Conservation (phyloP, 2,888 invertebrate genomes). For the Drosophila hamatofila region DNA sequence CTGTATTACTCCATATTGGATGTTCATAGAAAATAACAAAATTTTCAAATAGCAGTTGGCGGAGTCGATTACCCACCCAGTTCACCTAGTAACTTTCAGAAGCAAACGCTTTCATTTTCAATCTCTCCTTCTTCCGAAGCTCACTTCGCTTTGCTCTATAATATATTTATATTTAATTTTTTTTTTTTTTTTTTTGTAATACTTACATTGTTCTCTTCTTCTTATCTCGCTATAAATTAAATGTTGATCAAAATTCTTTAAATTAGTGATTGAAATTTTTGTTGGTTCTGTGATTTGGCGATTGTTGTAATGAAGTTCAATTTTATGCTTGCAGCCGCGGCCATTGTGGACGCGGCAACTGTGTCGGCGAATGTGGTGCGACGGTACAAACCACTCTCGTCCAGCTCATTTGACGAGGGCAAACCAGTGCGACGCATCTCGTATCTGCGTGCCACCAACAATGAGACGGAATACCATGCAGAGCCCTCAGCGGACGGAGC, state of each 20-base stretch:
- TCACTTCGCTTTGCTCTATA: neutral
- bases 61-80: neutral
- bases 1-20: neutral
- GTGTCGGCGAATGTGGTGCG: slow-evolving; percentile 74
- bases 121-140: neutral
- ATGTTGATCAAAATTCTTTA: neutral
- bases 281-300: no score
- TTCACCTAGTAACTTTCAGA: neutral
- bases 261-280: neutral
- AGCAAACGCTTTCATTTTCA: neutral
- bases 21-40: neutral
- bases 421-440: slow-evolving; percentile 95
- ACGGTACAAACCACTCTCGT: slow-evolving; percentile 83
- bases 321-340: slow-evolving; percentile 45
- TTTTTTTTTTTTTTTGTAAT: neutral
- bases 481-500: slow-evolving; percentile 60
- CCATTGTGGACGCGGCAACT: slow-evolving; percentile 41
- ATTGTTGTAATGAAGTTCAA: neutral
- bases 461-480: slow-evolving; percentile 89
- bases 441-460: slow-evolving; percentile 95
- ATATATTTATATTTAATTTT: no score
- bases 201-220: neutral
- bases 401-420: slow-evolving; percentile 91
- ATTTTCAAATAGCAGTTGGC: neutral
- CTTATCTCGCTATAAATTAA: no score